phyloP scores from a whole-genome alignment of 2,888 invertebrate species.

The Stenodema calcarata region DNA sequence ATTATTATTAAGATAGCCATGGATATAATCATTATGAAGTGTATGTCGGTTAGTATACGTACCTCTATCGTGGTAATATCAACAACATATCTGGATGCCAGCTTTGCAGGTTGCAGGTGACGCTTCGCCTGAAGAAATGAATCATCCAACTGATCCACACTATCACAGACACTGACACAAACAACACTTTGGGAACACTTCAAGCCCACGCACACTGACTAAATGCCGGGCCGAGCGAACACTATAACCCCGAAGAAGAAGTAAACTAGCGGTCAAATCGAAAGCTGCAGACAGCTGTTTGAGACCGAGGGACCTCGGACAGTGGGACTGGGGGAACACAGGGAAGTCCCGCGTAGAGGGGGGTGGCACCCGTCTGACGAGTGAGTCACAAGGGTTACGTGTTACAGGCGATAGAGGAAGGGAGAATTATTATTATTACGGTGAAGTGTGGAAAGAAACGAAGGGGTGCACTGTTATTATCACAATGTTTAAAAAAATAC shows the following conservation, averaged over 20 bases:
- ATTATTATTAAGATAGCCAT: no score
- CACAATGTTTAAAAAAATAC: background rate
- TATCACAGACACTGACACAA: background rate
- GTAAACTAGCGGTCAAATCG: constrained; percentile 25
- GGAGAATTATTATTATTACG: background rate
- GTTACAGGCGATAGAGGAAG: background rate
- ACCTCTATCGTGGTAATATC: constrained; percentile 38
- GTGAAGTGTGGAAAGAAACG: background rate
- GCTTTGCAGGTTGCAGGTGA: constrained; percentile 35
- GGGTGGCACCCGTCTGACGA: constrained; percentile 1
- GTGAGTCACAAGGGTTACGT: constrained; percentile 42
- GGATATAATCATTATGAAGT: no score
- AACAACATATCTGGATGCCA: constrained; percentile 40
- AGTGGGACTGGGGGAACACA: background rate
- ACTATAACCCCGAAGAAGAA: background rate
- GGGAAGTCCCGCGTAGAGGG: background rate
- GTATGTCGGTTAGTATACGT: background rate
- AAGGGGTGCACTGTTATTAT: background rate
- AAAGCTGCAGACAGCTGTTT: constrained; percentile 46
- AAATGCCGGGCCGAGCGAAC: background rate
- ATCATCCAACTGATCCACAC: background rate
- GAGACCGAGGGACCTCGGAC: background rate
- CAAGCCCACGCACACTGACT: background rate
- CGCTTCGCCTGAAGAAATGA: background rate
- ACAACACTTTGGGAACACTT: background rate